Evolutionary conservation across 2,888 invertebrate genomes (phyloP).

Genomic region (Amiota communis): DNA sequence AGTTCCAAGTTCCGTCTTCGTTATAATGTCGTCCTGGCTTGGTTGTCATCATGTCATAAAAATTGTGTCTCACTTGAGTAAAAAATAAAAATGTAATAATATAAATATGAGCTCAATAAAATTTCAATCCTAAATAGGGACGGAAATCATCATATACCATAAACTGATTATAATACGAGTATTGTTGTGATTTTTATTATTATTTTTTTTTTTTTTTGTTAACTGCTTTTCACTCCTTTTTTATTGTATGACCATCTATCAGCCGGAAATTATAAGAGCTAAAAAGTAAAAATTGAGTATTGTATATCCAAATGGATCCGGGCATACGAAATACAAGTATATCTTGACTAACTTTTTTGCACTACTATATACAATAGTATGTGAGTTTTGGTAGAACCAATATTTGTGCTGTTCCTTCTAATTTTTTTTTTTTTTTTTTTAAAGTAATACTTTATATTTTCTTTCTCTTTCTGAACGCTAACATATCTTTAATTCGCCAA

Average conservation of each 20-base stretch:
- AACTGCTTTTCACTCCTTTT: background rate
- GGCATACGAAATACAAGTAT: too few species aligned
- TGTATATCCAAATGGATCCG: too few species aligned
- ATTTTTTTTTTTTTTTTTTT: too few species aligned
- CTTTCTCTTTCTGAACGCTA: too few species aligned
- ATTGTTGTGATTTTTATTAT: slow-evolving; percentile 17
- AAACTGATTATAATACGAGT: slow-evolving; percentile 16
- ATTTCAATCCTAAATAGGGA: slow-evolving; percentile 22
- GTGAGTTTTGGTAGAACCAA: too few species aligned
- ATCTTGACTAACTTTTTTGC: too few species aligned
- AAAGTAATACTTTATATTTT: too few species aligned
- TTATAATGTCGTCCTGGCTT: background rate
- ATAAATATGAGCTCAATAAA: slow-evolving; percentile 28
- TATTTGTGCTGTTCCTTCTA: too few species aligned
- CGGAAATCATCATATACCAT: slow-evolving; percentile 18
- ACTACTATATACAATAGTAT: too few species aligned
- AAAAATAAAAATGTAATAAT: slow-evolving; percentile 17
- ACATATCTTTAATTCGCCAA: too few species aligned
- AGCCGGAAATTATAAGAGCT: too few species aligned
- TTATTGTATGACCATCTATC: background rate
- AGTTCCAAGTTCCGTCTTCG: slow-evolving; percentile 1
- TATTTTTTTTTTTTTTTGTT: background rate
- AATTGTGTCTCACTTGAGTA: slow-evolving; percentile 26
- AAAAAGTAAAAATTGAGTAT: too few species aligned
- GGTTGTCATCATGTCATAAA: slow-evolving; percentile 17